phyloP scores from a whole-genome alignment of 2,888 invertebrate species.

The Ophion slaviceki region DNA sequence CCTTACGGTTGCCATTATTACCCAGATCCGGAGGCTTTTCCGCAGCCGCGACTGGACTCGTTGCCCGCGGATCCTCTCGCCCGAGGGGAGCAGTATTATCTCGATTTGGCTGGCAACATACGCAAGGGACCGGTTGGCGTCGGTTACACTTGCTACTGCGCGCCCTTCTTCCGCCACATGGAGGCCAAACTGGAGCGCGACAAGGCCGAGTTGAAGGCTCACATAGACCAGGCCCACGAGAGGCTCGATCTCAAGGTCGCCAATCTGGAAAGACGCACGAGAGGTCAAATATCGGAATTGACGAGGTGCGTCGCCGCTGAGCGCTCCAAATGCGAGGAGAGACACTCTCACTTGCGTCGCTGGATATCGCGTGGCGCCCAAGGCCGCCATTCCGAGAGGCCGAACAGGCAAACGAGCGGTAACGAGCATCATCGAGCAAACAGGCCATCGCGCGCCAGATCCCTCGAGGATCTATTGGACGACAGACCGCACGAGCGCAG shows the following conservation, averaged over 20 bases:
- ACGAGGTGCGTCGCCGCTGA: constrained; percentile 88
- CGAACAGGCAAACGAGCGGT: constrained; percentile 83
- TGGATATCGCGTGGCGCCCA: constrained; percentile 88
- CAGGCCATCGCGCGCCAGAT: constrained; percentile 87
- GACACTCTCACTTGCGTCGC: constrained; percentile 89
- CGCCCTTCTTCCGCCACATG: constrained; percentile 94
- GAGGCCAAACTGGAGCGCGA: constrained; percentile 93
- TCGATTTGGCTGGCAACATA: constrained; percentile 97
- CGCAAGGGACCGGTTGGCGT: constrained; percentile 97
- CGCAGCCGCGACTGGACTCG: constrained; percentile 93
- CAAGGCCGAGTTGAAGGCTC: constrained; percentile 91
- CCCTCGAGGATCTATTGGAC: constrained; percentile 88
- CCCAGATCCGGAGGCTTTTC: constrained; percentile 93
- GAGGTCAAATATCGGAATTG: constrained; percentile 89
- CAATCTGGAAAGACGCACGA: constrained; percentile 90
- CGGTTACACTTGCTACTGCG: constrained; percentile 96
- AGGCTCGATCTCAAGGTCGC: constrained; percentile 92
- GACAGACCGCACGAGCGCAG: constrained; percentile 79
- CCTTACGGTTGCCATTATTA: constrained; percentile 97
- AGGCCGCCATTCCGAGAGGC: constrained; percentile 86
- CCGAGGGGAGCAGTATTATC: constrained; percentile 96
- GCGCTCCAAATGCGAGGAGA: constrained; percentile 86
- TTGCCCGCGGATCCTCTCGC: constrained; percentile 93
- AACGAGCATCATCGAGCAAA: constrained; percentile 84
- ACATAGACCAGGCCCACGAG: constrained; percentile 92